Evolutionary conservation across 2,113 vertebrate genomes (phyloP), one percentile per base, ranked within the genome.

Genomic region (Ammodytes dubius): DNA sequence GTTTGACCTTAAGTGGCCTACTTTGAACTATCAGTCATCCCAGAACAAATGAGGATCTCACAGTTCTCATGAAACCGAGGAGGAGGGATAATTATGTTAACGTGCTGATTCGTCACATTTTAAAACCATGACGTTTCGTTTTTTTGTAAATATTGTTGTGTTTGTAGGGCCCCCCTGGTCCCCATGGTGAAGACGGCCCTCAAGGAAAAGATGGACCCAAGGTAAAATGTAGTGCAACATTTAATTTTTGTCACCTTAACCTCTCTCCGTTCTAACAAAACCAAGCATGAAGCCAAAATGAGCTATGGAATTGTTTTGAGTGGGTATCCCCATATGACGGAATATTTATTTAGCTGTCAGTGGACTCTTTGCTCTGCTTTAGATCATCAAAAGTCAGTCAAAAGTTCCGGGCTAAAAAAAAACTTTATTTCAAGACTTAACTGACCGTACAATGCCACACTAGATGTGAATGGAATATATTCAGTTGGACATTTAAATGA

Each of bases 161-260:
- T 88, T 82, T 77, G 5, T 73, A 99, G 98, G 98, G 98, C 86
- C 92, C 92, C 77, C 95, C 95, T 61, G 98, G 98, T 86, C 94
- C 95, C 73, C 79, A 95, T 49, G 98, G 98, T 81, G 98, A 99
- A 95, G 98, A 99, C 0, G 98, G 98, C 52, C 75, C 94, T 82
- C 98, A 98, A 92, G 98, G 98, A 64, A 98, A 97, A 95, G 97
- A 99, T 89, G 97, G 98, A 77, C 43, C 90, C 70, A 99, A 98
- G 97, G 98, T 99, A 95, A 87, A 83, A 27, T 27, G 27, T 47
- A 70, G 4, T 5, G 5, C 17, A 58, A 73, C 17, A n/a, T 1
- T 6, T 19, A 6, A 4, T 82, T 53, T 74, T 74, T 58, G 8
- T 59, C 50, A 49, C 12, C 10, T 13, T 46, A 6, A 35, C 8